Percentiles rank a stretch among this genome's conserved stretches.
phyloP scores from a whole-genome alignment of 2,797 vertebrate genomes.

The Leptodactylus fallax region DNA sequence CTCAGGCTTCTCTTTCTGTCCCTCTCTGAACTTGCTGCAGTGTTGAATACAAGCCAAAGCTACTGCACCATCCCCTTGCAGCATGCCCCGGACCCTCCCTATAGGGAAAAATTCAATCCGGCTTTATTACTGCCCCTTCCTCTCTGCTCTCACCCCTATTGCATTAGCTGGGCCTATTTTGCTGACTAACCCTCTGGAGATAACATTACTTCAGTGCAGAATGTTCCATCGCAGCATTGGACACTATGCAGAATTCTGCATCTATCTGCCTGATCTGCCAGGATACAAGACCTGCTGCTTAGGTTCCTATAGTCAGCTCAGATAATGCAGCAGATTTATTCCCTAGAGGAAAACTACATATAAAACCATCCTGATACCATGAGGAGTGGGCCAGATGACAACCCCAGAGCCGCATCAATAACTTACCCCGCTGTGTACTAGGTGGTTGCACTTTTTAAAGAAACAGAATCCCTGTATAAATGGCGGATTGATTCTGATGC shows the following conservation, averaged over 20 bases:
- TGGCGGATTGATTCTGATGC: no score
- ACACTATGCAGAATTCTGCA: background rate
- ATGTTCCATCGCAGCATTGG: background rate
- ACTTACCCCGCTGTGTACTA: no score
- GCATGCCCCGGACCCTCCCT: conserved; percentile 42
- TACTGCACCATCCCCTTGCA: conserved; percentile 54
- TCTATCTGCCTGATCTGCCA: background rate
- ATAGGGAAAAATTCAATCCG: background rate
- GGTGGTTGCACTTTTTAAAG: no score
- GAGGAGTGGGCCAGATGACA: no score
- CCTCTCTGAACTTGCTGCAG: conserved; percentile 57
- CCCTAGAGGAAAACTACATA: no score
- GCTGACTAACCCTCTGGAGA: background rate
- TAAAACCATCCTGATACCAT: no score
- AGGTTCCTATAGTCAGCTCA: background rate
- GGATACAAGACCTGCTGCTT: background rate
- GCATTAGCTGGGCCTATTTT: background rate
- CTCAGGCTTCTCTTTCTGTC: background rate
- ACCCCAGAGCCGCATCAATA: background rate
- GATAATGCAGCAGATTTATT: background rate
- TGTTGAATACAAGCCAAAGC: conserved; percentile 50
- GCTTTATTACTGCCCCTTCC: background rate
- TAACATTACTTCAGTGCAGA: background rate
- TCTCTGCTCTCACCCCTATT: background rate
- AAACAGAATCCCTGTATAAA: no score